Percentiles rank a stretch among this genome's conserved stretches.
Evolutionary conservation across 2,113 vertebrate species (phyloP).

Genomic region (Origma solitaria): DNA sequence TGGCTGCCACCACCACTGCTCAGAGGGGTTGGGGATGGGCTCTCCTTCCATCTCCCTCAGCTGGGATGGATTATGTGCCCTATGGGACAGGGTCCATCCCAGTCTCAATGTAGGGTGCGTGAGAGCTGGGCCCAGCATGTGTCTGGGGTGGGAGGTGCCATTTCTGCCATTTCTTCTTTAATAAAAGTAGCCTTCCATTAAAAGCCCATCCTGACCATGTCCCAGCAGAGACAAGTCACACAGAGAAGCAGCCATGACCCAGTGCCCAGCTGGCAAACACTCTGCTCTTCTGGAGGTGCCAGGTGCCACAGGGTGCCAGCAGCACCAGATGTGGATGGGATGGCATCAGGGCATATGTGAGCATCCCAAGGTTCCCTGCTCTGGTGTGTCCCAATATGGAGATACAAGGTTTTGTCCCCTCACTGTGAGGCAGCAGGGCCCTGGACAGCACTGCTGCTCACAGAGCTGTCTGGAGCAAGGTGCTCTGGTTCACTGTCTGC

Average conservation of each 20-base stretch:
- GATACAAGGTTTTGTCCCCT: not conserved
- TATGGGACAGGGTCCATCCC: not conserved
- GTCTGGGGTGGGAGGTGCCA: not conserved
- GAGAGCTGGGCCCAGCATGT: not conserved
- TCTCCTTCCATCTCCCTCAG: not conserved
- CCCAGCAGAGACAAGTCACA: not conserved
- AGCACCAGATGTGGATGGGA: not conserved
- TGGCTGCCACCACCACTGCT: not conserved
- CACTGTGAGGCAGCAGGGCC: rapidly evolving
- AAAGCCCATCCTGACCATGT: not conserved
- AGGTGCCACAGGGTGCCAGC: not conserved
- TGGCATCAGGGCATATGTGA: not conserved
- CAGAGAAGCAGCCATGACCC: not conserved
- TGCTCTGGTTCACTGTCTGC: not conserved
- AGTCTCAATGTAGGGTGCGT: rapidly evolving
- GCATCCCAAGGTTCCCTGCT: not conserved
- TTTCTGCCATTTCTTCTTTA: not conserved
- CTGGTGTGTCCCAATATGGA: not conserved
- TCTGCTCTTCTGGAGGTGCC: not conserved
- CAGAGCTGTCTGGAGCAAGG: not conserved
- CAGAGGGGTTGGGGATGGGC: not conserved
- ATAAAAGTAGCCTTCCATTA: conserved; percentile 24
- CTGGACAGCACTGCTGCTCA: not conserved
- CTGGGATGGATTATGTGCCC: not conserved
- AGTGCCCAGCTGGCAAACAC: not conserved